phyloP scores from a whole-genome alignment of 2,888 invertebrate species.

The Campoletis raptor region DNA sequence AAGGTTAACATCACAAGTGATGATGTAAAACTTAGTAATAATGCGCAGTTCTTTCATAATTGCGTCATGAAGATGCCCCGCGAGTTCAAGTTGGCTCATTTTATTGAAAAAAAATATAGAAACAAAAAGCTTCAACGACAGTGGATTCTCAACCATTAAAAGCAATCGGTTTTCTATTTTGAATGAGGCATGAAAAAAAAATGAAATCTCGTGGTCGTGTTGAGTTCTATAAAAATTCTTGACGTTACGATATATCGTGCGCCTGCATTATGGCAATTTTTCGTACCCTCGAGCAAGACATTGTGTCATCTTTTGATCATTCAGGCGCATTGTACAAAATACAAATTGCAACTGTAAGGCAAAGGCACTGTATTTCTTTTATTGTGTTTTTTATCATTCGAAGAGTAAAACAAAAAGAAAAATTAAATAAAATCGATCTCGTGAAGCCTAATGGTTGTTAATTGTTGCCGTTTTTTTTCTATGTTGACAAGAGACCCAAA shows the following conservation, averaged over 20 bases:
- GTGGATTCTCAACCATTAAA: neutral
- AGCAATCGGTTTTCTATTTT: neutral
- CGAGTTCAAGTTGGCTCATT: neutral
- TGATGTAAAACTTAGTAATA: conserved; percentile 1
- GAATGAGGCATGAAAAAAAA: neutral
- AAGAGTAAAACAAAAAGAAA: neutral
- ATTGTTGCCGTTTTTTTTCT: neutral
- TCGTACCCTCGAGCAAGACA: neutral
- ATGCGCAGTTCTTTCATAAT: neutral
- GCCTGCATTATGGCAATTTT: conserved; percentile 2
- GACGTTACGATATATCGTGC: neutral
- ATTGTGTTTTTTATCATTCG: neutral
- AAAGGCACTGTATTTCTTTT: neutral
- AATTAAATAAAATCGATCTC: neutral
- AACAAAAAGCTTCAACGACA: neutral
- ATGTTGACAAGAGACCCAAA: neutral
- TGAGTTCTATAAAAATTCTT: neutral
- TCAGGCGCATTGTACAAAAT: neutral
- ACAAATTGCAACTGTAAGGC: neutral
- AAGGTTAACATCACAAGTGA: conserved; percentile 8
- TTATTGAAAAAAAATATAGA: neutral
- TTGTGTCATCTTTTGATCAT: neutral
- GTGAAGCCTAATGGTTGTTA: neutral
- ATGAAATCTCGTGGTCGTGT: neutral
- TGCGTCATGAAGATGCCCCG: neutral